phyloP scores from a whole-genome alignment of 2,797 vertebrate genomes.

The Uromys caudimaculatus region DNA sequence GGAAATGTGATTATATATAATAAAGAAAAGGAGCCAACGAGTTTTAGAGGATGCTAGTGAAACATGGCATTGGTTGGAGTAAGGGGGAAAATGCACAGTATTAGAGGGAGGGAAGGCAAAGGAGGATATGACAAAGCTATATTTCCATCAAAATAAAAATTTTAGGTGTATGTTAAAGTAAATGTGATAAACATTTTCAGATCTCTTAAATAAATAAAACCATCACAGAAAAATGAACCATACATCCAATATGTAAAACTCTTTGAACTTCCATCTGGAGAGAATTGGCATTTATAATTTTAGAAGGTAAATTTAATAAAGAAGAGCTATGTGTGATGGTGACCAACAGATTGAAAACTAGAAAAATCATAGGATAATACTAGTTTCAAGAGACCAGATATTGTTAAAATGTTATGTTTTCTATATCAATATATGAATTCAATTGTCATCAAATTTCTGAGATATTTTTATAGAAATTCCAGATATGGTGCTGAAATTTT shows the following conservation, averaged over 20 bases:
- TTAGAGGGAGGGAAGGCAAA: background rate
- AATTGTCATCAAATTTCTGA: background rate
- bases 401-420: background rate
- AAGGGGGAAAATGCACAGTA: background rate
- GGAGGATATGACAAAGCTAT: too few species aligned
- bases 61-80: background rate
- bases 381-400: background rate
- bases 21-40: background rate
- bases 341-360: background rate
- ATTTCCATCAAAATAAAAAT: background rate
- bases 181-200: background rate
- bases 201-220: background rate
- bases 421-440: background rate
- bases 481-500: background rate
- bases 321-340: background rate
- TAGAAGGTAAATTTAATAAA: background rate
- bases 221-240: too few species aligned
- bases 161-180: background rate
- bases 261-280: background rate
- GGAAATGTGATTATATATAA: background rate
- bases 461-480: background rate
- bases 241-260: background rate
- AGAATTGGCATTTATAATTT: background rate
- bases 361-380: background rate
- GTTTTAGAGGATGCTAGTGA: background rate